Percentiles rank a stretch among this genome's conserved stretches.
Evolutionary conservation across 2,888 invertebrate species (phyloP).

Genomic region (Nudaria mundana): DNA sequence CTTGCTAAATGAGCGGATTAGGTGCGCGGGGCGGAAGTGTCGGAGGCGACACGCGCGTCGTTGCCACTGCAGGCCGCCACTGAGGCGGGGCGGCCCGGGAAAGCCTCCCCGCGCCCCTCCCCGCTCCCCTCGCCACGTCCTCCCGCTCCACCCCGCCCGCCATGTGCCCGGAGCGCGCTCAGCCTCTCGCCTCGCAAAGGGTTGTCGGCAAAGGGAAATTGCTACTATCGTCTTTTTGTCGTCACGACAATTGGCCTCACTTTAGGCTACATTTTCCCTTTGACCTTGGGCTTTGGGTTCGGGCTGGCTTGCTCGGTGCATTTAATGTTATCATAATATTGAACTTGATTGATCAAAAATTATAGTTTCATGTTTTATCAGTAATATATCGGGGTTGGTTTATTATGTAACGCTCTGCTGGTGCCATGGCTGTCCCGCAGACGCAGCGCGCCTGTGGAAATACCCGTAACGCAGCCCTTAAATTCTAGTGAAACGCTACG

Average conservation of each 20-base stretch:
- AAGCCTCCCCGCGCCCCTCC: conserved; percentile 57
- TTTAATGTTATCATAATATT: conserved; percentile 19
- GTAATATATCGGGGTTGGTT: conserved; percentile 38
- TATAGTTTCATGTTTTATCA: conserved; percentile 29
- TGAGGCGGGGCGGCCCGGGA: conserved; percentile 79
- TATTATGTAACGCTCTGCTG: conserved; percentile 56
- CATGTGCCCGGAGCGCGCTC: conserved; percentile 67
- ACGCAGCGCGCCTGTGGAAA: conserved; percentile 60
- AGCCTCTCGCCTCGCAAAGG: conserved; percentile 67
- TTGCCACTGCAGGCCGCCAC: conserved; percentile 79
- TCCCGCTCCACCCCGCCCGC: conserved; percentile 48
- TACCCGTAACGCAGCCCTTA: conserved; percentile 74
- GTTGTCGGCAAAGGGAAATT: conserved; percentile 73
- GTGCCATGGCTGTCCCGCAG: conserved; percentile 47
- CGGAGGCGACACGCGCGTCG: conserved; percentile 78
- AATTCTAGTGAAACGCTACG: conserved; percentile 62
- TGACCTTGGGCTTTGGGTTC: conserved; percentile 30
- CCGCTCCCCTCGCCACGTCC: conserved; percentile 38
- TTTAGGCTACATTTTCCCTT: conserved; percentile 48
- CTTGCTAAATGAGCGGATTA: conserved; percentile 72
- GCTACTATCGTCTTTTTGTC: conserved; percentile 63
- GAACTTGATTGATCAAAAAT: conserved; percentile 13
- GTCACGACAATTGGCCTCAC: conserved; percentile 58
- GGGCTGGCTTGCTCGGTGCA: conserved; percentile 21
- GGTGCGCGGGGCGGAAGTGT: conserved; percentile 76